Evolutionary conservation across 2,888 invertebrate species (phyloP), one percentile per base, ranked within the genome.

Genomic region (Xylota sylvarum): DNA sequence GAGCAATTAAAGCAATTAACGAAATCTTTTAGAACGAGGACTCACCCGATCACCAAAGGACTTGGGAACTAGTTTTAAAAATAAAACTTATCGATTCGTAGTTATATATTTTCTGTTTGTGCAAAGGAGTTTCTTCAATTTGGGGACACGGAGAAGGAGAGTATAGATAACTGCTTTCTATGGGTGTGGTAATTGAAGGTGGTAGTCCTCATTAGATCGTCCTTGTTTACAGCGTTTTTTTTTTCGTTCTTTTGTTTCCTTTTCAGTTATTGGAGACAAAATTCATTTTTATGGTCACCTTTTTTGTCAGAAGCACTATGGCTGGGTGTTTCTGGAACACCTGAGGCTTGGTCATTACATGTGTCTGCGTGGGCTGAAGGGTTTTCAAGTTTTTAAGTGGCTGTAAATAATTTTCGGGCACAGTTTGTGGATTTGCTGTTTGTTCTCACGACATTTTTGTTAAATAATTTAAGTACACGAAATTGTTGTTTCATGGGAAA

Each of bases 1-100:
- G 69, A 69, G 40, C 69, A 55, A 55, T 55, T 69, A 69, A 69
- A 55, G 69, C 69, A 69, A 69, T 69, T 69, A 69, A 40, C 43
- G 55, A 69, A 48, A 48, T 50, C 50, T 46, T 50, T 43, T 14
- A 4, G 30, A 55, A 55, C 30, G 52, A 55, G 52, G n/a, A 12
- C n/a, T 55, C n/a, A n/a, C n/a, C n/a, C 30, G 3, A 7, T 55
- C 17, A 6, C 10, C 9, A 19, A 35, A 35, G 32, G 7, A 35
- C 32, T 17, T 35, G 56, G 17, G 5, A 32, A 58, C 56, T 58
- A 58, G 35, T 35, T 58, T 58, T 58, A 58, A 58, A 43, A 14
- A 40, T 4, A 43, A 40, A 58, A 35, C 17, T 17, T 58, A 58
- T 58, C 56, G 56, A 58, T 58, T 35, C 5, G 35, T 35, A 58